phyloP scores from a whole-genome alignment of 2,113 vertebrate species.

The Periophthalmodon schlosseri region DNA sequence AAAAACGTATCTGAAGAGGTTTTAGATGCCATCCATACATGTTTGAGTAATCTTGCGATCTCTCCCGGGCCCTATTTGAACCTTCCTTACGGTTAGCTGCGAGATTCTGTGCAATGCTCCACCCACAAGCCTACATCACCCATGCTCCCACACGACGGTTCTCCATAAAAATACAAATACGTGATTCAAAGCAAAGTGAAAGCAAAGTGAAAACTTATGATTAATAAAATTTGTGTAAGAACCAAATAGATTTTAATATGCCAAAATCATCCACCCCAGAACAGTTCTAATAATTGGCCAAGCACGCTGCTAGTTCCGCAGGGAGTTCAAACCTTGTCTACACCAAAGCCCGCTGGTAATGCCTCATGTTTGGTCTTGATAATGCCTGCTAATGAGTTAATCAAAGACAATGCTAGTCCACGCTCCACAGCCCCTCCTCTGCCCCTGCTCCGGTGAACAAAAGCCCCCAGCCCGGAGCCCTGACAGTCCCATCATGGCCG shows the following conservation, averaged over 20 bases:
- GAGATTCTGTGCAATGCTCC: no score
- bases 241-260: slow-evolving; percentile 37
- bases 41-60: no score
- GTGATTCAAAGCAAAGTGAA: no score
- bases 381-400: slow-evolving; percentile 80
- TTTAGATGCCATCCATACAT: no score
- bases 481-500: slow-evolving; percentile 43
- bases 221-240: no score
- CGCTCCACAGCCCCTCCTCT: slow-evolving; percentile 57
- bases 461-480: slow-evolving; percentile 50
- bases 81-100: no score
- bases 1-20: no score
- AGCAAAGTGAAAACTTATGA: no score
- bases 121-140: no score
- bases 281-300: slow-evolving; percentile 64
- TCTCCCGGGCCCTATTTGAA: no score
- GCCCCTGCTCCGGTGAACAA: slow-evolving; percentile 64
- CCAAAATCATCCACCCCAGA: background rate
- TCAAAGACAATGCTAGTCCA: slow-evolving; percentile 71
- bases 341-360: slow-evolving; percentile 70
- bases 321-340: slow-evolving; percentile 66
- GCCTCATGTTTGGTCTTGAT: slow-evolving; percentile 80
- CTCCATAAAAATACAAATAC: no score
- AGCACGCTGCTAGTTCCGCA: slow-evolving; percentile 22
- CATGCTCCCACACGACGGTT: no score